These are phyloP conservation scores for Turdus rufiventris DNA, from an alignment of 2,113 vertebrate genomes.

Conservation along the genomic window DNA sequence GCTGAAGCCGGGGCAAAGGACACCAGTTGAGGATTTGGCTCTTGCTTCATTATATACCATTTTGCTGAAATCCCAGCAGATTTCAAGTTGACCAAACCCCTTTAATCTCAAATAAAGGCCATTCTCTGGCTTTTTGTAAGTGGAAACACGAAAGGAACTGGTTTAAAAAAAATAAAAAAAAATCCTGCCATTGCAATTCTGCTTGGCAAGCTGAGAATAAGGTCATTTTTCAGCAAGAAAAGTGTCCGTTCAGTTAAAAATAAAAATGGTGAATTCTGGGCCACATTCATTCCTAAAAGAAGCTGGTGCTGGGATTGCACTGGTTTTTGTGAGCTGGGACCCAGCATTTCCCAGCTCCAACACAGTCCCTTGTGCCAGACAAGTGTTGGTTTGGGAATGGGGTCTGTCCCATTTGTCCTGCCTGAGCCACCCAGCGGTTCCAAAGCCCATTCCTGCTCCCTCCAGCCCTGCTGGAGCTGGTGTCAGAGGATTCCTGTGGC, in stretches of 20 bases:
- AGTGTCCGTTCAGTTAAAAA: not conserved
- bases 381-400: rapidly evolving
- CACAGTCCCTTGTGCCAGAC: not conserved
- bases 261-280: not conserved
- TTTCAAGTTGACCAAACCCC: not conserved
- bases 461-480: not conserved
- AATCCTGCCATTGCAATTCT: not conserved
- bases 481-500: rapidly evolving
- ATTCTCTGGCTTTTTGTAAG: not conserved
- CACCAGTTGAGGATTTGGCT: not conserved
- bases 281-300: rapidly evolving
- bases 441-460: rapidly evolving
- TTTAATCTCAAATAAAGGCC: conserved; percentile 28
- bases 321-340: not conserved
- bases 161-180: not conserved
- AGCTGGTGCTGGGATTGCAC: not conserved
- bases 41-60: not conserved
- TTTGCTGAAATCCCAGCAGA: not conserved
- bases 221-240: not conserved
- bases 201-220: not conserved
- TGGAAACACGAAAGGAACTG: not conserved
- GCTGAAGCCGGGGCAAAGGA: not conserved
- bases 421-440: rapidly evolving
- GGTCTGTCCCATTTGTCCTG: not conserved
- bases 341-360: rapidly evolving